Evolutionary conservation across 1,140 invertebrate genomes (phyloP), one percentile per base, ranked within the genome.

Genomic region (Tetramorium parvispinum): DNA sequence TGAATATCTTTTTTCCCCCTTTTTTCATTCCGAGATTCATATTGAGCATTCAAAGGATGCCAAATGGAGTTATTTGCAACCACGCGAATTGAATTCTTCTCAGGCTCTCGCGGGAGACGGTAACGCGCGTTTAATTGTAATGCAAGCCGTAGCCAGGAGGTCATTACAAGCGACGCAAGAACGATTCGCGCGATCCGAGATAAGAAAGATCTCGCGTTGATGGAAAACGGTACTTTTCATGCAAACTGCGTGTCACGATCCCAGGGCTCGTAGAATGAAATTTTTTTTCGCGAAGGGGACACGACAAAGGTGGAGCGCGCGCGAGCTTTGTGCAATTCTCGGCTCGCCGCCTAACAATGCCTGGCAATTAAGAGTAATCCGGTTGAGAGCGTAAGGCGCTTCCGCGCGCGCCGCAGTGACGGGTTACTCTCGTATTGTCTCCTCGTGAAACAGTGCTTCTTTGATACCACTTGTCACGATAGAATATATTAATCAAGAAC

Each of bases 351-450:
- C 16, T 61, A 77, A 77, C 57, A 63, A 77, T 46, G 40, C 75
- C 63, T 32, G 57, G 40, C 24, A 63, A 77, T 77, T 77, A 77
- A 77, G 55, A 77, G 40, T 77, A 63, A 63, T 77, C 57, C 18
- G 2, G 40, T 77, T 61, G 55, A 46, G 61, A 27, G 40, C 40
- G 24, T 27, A 43, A 63, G 13, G 37, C 21, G n/a, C 37, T 37
- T 40, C 40, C 71, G 37, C 32, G 40, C 8, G 21, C 8, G 21
- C 21, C 18, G 21, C 21, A 59, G 21, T 40, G 4, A 77, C 10
- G 18, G 24, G 0, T 55, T 71, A 51, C 43, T 10, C 8, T 57
- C 46, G 40, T 13, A 63, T 77, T 77, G 24, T 43, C 40, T 46
- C 27, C 21, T 3, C 37, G 10, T 59, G n/a, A 75, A 10, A 43